These are phyloP conservation scores for Paraescarpia echinospica DNA, from an alignment of 1,140 invertebrate genomes.

Conservation along the genomic window DNA sequence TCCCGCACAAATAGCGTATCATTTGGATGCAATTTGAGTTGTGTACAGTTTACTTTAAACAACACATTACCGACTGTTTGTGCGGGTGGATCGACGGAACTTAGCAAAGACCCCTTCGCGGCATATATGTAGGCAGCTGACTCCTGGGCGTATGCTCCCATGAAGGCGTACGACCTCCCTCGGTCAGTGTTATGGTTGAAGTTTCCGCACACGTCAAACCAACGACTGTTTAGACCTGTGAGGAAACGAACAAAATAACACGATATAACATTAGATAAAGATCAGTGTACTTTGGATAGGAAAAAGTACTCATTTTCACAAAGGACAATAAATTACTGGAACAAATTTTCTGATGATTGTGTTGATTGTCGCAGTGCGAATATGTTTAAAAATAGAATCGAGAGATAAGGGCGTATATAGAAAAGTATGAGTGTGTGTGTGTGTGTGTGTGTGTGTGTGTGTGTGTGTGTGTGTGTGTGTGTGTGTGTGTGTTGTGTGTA, in stretches of 20 bases:
- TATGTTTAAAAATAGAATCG: too few relatives aligned
- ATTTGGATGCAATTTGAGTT: too few relatives aligned
- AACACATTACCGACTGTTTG: not conserved
- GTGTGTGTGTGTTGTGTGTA: not conserved
- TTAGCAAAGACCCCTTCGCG: not conserved
- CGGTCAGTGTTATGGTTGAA: not conserved
- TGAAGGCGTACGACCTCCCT: not conserved
- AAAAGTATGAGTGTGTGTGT: not conserved
- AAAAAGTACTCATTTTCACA: too few relatives aligned
- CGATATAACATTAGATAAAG: not conserved
- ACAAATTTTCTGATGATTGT: too few relatives aligned
- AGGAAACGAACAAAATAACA: not conserved
- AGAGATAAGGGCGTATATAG: too few relatives aligned
- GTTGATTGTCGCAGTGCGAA: too few relatives aligned
- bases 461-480: not conserved
- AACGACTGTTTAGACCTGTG: not conserved
- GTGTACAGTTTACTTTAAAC: not conserved
- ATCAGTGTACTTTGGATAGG: not conserved
- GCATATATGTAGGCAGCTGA: not conserved
- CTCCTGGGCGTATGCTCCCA: not conserved
- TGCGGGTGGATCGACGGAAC: not conserved
- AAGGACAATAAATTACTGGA: too few relatives aligned
- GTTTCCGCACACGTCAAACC: not conserved
- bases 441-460: not conserved
- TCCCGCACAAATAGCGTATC: too few relatives aligned